phyloP scores from a whole-genome alignment of 2,113 vertebrate genomes.

The Macrotus californicus region DNA sequence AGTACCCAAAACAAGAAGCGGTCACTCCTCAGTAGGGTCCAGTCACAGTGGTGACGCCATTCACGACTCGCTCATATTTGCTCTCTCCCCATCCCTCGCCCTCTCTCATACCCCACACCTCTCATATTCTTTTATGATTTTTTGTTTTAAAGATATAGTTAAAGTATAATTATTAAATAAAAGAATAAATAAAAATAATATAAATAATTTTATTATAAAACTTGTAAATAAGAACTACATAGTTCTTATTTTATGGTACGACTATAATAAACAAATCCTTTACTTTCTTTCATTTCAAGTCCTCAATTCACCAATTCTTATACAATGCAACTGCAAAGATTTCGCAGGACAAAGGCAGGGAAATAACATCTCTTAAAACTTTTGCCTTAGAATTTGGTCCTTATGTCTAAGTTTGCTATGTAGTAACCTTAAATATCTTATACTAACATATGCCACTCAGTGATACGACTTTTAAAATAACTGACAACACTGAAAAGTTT shows the following conservation, averaged over 20 bases:
- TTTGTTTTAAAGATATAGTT: background rate
- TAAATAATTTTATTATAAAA: background rate
- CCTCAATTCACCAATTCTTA: background rate
- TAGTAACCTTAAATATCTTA: background rate
- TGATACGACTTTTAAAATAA: background rate
- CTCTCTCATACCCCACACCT: background rate
- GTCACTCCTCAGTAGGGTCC: background rate
- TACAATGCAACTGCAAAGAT: background rate
- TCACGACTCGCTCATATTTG: background rate
- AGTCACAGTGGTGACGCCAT: background rate
- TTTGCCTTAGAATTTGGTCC: background rate
- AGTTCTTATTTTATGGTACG: background rate
- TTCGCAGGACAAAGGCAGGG: background rate
- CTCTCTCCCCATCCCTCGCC: background rate
- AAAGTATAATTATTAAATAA: background rate
- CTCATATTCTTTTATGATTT: background rate
- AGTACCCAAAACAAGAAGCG: background rate
- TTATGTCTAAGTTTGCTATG: background rate
- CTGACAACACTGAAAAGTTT: background rate
- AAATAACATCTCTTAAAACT: background rate
- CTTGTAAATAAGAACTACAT: background rate
- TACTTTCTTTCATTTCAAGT: background rate
- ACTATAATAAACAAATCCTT: background rate
- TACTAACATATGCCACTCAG: background rate
- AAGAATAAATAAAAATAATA: background rate